A percentile compares a stretch with the other conserved stretches of the same genome.
Evolutionary conservation across 2,797 vertebrate species (phyloP).

Genomic region (Crocidura indochinensis): DNA sequence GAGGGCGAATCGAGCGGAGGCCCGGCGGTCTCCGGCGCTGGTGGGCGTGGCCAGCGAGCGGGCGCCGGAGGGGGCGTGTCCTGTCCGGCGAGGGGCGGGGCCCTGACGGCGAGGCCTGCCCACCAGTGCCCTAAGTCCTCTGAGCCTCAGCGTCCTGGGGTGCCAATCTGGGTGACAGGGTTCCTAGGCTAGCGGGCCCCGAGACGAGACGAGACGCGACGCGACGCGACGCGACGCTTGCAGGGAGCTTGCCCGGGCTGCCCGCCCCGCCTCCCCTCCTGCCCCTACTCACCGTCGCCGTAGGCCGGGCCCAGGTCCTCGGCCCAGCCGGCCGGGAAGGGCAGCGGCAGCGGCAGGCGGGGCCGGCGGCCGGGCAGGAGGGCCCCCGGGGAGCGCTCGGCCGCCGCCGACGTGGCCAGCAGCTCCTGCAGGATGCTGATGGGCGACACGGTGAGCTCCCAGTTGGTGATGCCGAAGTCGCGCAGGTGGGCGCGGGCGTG

Average conservation of each 20-base stretch:
- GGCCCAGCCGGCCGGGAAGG: slow-evolving; percentile 85
- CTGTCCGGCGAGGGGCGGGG: too few relatives aligned
- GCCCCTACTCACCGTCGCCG: slow-evolving; percentile 88
- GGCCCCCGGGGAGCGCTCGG: slow-evolving; percentile 90
- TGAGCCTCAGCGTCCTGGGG: slow-evolving; percentile 77
- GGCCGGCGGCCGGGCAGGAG: slow-evolving; percentile 79
- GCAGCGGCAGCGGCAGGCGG: slow-evolving; percentile 85
- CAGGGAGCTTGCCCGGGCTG: too few relatives aligned
- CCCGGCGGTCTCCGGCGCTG: too few relatives aligned
- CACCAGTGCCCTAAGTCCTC: slow-evolving; percentile 50
- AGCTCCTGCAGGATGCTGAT: slow-evolving; percentile 97
- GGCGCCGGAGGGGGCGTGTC: too few relatives aligned
- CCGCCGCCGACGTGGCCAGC: slow-evolving; percentile 94
- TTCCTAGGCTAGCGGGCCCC: background rate
- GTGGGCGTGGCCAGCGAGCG: too few relatives aligned
- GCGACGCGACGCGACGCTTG: too few relatives aligned
- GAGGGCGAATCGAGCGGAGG: too few relatives aligned
- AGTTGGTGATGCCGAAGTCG: slow-evolving; percentile 98
- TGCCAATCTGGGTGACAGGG: background rate
- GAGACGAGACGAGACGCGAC: too few relatives aligned
- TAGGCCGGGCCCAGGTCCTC: slow-evolving; percentile 87
- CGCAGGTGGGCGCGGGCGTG: slow-evolving; percentile 97
- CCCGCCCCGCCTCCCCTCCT: background rate
- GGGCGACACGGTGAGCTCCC: slow-evolving; percentile 98
- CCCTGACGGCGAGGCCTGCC: too few relatives aligned